phyloP scores from a whole-genome alignment of 2,888 invertebrate genomes.

The Julus scandinavius region DNA sequence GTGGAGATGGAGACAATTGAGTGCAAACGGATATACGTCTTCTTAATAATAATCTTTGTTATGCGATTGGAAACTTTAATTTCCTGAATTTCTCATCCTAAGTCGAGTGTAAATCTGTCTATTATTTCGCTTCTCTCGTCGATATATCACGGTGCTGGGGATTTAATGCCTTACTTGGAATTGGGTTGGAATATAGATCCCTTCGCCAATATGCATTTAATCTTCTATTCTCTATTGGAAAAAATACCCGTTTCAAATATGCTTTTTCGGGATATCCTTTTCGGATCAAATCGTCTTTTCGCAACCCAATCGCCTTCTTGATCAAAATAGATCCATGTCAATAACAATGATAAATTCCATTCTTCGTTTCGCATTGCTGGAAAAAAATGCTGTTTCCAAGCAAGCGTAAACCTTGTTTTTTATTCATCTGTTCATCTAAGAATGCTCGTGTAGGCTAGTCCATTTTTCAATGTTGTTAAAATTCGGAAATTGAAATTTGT shows the following conservation, averaged over 20 bases:
- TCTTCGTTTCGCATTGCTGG: background rate
- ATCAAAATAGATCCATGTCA: constrained; percentile 36
- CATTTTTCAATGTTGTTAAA: background rate
- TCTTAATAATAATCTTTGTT: constrained; percentile 46
- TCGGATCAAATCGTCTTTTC: constrained; percentile 40
- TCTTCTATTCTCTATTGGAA: background rate
- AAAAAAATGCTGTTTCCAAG: background rate
- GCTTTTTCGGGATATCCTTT: constrained; percentile 39
- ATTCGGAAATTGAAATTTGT: background rate
- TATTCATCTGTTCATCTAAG: background rate
- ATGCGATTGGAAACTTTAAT: constrained; percentile 43
- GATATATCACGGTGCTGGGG: background rate
- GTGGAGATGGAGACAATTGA: constrained; percentile 29
- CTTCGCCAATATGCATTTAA: constrained; percentile 26
- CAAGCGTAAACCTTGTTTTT: background rate
- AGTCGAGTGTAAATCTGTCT: constrained; percentile 43
- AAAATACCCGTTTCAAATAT: constrained; percentile 34
- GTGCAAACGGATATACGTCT: constrained; percentile 44
- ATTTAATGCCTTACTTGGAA: background rate
- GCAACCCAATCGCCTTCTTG: constrained; percentile 23
- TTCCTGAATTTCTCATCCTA: constrained; percentile 43
- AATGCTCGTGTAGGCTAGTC: background rate
- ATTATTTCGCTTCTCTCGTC: constrained; percentile 42
- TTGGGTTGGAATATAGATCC: constrained; percentile 18
- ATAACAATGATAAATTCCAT: constrained; percentile 45